Evolutionary conservation across 92 coral and sea anemone species (phyloP).

Genomic region (Actinostola sp.): DNA sequence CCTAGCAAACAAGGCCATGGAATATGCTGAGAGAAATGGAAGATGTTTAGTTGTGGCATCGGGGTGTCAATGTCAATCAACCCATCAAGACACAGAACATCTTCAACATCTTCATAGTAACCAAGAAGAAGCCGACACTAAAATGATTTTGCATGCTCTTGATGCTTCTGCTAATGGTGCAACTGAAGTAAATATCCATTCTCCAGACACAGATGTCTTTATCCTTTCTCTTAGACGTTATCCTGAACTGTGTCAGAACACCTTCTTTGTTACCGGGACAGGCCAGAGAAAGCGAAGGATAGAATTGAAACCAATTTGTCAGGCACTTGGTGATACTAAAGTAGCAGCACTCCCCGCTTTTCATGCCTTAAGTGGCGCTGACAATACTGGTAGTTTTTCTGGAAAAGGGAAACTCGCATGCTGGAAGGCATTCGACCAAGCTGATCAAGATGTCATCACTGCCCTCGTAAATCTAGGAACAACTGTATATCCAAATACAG

Average conservation of each 20-base stretch:
- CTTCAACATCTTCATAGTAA: slow-evolving; percentile 22
- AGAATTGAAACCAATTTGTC: slow-evolving; percentile 23
- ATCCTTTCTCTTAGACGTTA: slow-evolving; percentile 28
- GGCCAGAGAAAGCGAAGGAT: slow-evolving; percentile 34
- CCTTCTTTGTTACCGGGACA: slow-evolving; percentile 36
- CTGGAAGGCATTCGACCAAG: too few species aligned
- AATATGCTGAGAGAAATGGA: slow-evolving; percentile 19
- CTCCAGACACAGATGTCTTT: slow-evolving; percentile 40
- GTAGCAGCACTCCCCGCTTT: too few species aligned
- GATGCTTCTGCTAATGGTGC: slow-evolving; percentile 52
- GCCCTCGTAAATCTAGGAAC: too few species aligned
- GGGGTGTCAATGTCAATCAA: slow-evolving; percentile 41
- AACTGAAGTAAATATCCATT: slow-evolving; percentile 23
- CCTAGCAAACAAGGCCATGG: slow-evolving; percentile 26
- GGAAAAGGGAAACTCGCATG: too few species aligned
- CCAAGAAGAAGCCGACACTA: slow-evolving; percentile 12
- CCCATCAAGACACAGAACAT: too few species aligned
- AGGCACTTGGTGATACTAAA: slow-evolving; percentile 34
- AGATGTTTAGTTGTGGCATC: slow-evolving; percentile 26
- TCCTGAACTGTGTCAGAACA: slow-evolving; percentile 29
- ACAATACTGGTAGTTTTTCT: too few species aligned
- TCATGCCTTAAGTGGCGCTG: slow-evolving; percentile 45
- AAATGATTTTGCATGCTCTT: too few species aligned
- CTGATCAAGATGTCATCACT: too few species aligned
- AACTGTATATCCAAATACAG: too few species aligned